Conservation (phyloP, 2,113 vertebrate genomes). For the Tenebrosternarchus preto region DNA sequence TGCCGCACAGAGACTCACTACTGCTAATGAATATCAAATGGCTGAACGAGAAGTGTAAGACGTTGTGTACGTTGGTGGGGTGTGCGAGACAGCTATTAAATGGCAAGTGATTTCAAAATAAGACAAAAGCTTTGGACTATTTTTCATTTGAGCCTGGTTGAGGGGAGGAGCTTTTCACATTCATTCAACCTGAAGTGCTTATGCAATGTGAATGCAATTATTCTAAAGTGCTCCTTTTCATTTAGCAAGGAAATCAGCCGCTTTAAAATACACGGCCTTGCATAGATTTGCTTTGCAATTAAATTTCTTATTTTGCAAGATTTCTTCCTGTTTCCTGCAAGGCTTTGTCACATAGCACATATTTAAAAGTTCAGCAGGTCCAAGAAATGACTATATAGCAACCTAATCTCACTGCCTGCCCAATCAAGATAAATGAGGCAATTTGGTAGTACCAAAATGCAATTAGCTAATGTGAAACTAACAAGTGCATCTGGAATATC, state of each 20-base stretch:
- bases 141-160: neutral
- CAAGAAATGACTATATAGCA: conserved; percentile 34
- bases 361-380: conserved; percentile 41
- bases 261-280: neutral
- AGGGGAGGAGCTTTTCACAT: neutral
- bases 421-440: conserved; percentile 69
- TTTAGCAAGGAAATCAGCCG: no score
- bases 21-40: conserved; percentile 18
- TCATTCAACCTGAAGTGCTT: neutral
- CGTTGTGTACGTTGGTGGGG: neutral
- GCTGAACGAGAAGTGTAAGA: neutral
- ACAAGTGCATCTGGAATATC: conserved; percentile 28
- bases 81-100: no score
- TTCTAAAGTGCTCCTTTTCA: neutral
- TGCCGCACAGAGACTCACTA: neutral
- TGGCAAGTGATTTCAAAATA: neutral
- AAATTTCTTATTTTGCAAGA: neutral
- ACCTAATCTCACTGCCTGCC: conserved; percentile 55
- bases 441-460: conserved; percentile 62
- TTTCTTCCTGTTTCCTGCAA: conserved; percentile 1
- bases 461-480: conserved; percentile 59
- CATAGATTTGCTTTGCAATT: neutral
- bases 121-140: neutral
- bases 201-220: conserved; percentile 2
- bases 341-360: neutral